A percentile compares a stretch with the other conserved stretches of the same genome.
Evolutionary conservation across 2,113 vertebrate genomes (phyloP).

Genomic region (Triplophysa dalaica): DNA sequence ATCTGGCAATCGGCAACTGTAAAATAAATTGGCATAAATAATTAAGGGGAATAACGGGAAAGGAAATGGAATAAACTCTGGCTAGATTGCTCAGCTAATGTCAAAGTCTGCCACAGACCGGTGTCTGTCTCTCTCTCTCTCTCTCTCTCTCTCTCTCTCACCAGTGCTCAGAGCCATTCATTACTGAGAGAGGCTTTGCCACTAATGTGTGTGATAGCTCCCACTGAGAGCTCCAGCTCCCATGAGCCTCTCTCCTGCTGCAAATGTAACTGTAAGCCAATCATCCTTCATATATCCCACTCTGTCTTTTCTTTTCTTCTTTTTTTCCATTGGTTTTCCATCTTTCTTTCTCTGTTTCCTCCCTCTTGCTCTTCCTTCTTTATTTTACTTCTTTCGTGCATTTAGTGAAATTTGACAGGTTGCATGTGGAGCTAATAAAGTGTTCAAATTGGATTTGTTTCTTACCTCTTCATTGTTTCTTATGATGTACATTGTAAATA

Average conservation of each 20-base stretch:
- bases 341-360: no score
- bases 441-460: no score
- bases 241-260: constrained; percentile 29
- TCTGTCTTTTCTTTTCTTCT: not conserved
- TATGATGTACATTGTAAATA: no score
- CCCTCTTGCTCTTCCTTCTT: no score
- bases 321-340: not conserved
- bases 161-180: constrained; percentile 43
- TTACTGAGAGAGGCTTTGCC: constrained; percentile 48
- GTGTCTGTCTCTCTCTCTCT: constrained; percentile 10
- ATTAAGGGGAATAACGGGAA: constrained; percentile 53
- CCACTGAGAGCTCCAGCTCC: constrained; percentile 43
- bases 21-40: constrained; percentile 58
- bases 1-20: constrained; percentile 43
- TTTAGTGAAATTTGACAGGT: no score
- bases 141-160: constrained; percentile 21
- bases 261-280: constrained; percentile 39
- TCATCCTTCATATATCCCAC: constrained; percentile 9
- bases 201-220: constrained; percentile 52
- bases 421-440: no score
- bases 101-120: constrained; percentile 42
- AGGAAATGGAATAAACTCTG: constrained; percentile 31
- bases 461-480: no score
- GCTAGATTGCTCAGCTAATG: constrained; percentile 45
- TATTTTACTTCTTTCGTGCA: no score